phyloP scores from a whole-genome alignment of 1,140 invertebrate species.

The Drosophila pseudoananassae region DNA sequence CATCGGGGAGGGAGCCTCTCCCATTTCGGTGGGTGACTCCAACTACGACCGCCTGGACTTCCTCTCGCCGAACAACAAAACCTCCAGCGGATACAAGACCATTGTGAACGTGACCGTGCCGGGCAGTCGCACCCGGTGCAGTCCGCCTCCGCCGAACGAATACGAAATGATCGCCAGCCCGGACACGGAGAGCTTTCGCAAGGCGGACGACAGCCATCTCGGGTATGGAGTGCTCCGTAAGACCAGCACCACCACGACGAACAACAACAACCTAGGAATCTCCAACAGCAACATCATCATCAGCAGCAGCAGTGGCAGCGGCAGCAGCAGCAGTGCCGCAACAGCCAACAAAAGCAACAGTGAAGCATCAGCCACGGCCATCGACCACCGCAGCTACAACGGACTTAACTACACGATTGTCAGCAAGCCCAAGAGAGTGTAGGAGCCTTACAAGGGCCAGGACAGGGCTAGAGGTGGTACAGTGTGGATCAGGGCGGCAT shows the following conservation, averaged over 20 bases:
- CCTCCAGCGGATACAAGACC: slow-evolving; percentile 88
- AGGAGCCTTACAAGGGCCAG: not conserved
- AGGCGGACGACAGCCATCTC: slow-evolving; percentile 91
- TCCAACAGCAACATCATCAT: slow-evolving; percentile 44
- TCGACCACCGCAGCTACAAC: slow-evolving; percentile 89
- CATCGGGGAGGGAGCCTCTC: slow-evolving; percentile 60
- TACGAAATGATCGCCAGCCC: slow-evolving; percentile 80
- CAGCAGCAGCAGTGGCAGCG: slow-evolving; percentile 12
- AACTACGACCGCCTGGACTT: slow-evolving; percentile 92
- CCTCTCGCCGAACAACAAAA: slow-evolving; percentile 90
- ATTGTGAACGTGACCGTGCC: slow-evolving; percentile 86
- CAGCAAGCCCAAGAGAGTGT: slow-evolving; percentile 88
- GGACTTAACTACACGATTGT: slow-evolving; percentile 91
- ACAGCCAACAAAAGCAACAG: slow-evolving; percentile 20
- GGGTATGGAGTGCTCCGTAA: slow-evolving; percentile 91
- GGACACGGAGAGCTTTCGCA: slow-evolving; percentile 87
- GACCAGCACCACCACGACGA: slow-evolving; percentile 84
- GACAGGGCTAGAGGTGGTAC: slow-evolving; percentile 13
- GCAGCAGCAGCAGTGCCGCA: slow-evolving; percentile 3
- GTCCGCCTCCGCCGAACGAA: slow-evolving; percentile 69
- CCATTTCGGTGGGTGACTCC: slow-evolving; percentile 66
- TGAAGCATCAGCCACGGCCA: slow-evolving; percentile 6
- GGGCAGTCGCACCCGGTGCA: slow-evolving; percentile 47
- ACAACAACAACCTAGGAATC: slow-evolving; percentile 37
- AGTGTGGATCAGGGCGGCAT: slow-evolving; percentile 13